Evolutionary conservation across 1,140 invertebrate genomes (phyloP), one percentile per base, ranked within the genome.

Genomic region (Pseudomyrmex flavicornis): DNA sequence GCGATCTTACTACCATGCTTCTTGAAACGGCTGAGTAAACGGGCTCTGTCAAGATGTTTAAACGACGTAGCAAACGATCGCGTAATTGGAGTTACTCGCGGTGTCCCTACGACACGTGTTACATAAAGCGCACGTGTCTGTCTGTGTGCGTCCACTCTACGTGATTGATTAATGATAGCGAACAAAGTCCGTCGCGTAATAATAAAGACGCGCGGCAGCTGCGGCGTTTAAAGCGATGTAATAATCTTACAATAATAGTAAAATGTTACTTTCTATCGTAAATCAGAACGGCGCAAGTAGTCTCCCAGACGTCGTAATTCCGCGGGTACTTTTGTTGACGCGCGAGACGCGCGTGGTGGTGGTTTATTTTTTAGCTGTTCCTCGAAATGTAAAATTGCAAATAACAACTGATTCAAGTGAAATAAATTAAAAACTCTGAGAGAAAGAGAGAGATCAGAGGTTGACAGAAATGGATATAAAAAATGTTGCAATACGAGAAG

Each of bases 121-220:
- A 79, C 58, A 54, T 48, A 68, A 75, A 50, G 35, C 13, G 35
- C n/a, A 44, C 46, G 50, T 86, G 35, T 13, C 22, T 35, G 50
- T 86, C 58, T 74, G 59, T 76, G 79, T 74, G 59, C 72, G 79
- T 46, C 48, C 54, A 59, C 59, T 61, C n/a, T 26, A 61, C 56
- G 65, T 72, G 72, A 88, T 87, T 88, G 87, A 88, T 88, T 87
- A 87, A 88, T 79, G 65, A 62, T 69, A 83, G 63, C 79, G 58
- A n/a, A 44, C 58, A 59, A 79, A 50, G 56, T 84, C 74, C 76
- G 56, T 44, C 22, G 3, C 20, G 22, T 26, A 12, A 26, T 65
- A 66, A 83, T 68, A 83, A 79, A 83, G 54, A 83, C 54, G 26
- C 17, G 62, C 75, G 50, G n/a, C 69, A 66, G 84, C 84, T 76